Conservation (phyloP, 2,797 vertebrate species). For the Esox lucius region DNA sequence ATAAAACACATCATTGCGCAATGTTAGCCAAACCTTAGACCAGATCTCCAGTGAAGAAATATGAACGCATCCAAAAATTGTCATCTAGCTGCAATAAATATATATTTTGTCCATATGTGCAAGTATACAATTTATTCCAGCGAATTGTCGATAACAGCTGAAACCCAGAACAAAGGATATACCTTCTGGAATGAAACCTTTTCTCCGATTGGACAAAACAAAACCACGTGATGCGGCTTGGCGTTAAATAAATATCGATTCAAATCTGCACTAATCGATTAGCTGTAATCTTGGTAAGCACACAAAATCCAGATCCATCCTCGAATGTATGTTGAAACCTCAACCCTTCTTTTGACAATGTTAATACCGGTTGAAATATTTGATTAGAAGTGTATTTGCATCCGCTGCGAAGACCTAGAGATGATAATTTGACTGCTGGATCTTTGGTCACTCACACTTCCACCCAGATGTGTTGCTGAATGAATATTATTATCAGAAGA, state of each 20-base stretch:
- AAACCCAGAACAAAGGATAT: conserved; percentile 71
- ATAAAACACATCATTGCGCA: conserved; percentile 9
- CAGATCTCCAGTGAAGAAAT: conserved; percentile 24
- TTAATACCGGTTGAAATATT: background rate
- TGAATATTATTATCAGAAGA: background rate
- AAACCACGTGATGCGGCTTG: conserved; percentile 61
- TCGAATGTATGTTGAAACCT: background rate
- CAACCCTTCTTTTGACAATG: background rate
- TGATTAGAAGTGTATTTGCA: background rate
- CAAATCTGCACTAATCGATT: background rate
- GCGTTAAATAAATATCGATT: background rate
- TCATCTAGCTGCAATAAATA: background rate
- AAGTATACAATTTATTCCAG: background rate
- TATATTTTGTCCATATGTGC: background rate
- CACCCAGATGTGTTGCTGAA: background rate
- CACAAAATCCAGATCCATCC: no score
- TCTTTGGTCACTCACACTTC: background rate
- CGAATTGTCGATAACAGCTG: conserved; percentile 31
- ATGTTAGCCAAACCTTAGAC: conserved; percentile 49
- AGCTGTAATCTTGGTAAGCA: background rate
- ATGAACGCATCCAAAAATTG: conserved; percentile 7
- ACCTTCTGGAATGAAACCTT: conserved; percentile 45
- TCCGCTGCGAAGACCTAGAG: background rate
- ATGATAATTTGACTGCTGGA: background rate
- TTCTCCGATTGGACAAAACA: conserved; percentile 61